These are phyloP conservation scores for Rhegmatorhina hoffmannsi DNA, from an alignment of 2,113 vertebrate species.

Conservation along the genomic window DNA sequence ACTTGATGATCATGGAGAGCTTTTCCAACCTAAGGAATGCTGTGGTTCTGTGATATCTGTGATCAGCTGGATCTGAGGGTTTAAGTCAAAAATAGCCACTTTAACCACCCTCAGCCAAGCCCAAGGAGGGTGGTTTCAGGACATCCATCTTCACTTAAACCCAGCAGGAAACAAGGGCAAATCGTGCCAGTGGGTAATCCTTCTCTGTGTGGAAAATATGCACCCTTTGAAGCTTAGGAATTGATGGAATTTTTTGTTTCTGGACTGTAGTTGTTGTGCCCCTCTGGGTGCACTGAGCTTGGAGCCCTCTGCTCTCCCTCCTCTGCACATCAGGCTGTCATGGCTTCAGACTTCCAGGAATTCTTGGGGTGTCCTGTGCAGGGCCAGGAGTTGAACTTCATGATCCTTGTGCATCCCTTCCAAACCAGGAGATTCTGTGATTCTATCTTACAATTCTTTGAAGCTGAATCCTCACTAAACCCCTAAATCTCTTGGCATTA, in stretches of 20 bases:
- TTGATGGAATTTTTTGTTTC: neutral
- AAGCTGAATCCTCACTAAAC: neutral
- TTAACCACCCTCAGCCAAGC: neutral
- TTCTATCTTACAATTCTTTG: neutral
- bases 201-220: neutral
- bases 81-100: neutral
- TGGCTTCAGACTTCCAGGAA: neutral
- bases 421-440: neutral
- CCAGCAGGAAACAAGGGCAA: neutral
- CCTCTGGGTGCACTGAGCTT: neutral
- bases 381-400: neutral
- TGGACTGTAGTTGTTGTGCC: rapidly evolving
- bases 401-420: neutral
- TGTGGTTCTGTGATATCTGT: neutral
- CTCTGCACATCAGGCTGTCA: neutral
- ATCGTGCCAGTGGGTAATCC: neutral
- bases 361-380: neutral
- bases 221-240: neutral
- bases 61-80: neutral
- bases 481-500: neutral
- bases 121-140: neutral
- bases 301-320: neutral
- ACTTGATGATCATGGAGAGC: neutral
- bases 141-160: neutral
- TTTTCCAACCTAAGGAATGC: neutral